phyloP scores from a whole-genome alignment of 1,140 invertebrate genomes.

The Drosophila auraria region DNA sequence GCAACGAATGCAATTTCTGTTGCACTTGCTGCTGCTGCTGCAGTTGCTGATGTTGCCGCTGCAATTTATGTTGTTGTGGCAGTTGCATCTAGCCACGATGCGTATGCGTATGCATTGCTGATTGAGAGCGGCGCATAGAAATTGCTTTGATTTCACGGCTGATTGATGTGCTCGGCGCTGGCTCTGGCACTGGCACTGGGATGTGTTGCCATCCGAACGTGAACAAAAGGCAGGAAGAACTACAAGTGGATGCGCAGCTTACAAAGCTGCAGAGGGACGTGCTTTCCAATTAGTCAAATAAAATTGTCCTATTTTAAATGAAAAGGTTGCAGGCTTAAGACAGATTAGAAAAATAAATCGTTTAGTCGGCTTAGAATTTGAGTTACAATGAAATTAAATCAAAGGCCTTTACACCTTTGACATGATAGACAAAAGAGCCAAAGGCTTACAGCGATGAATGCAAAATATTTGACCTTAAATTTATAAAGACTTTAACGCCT shows the following conservation, averaged over 20 bases:
- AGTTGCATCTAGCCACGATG: conserved; percentile 32
- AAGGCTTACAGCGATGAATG: no score
- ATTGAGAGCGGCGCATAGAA: conserved; percentile 45
- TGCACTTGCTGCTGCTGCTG: conserved; percentile 3
- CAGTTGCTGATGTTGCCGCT: background rate
- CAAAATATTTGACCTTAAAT: background rate
- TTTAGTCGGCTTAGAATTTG: background rate
- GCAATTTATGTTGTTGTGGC: conserved; percentile 16
- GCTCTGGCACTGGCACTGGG: background rate
- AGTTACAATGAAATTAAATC: background rate
- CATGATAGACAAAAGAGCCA: background rate
- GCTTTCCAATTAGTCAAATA: conserved; percentile 18
- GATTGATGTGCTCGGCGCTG: conserved; percentile 36
- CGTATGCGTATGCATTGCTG: conserved; percentile 31
- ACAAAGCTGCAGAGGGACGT: background rate
- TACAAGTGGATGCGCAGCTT: background rate
- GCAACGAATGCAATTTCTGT: conserved; percentile 13
- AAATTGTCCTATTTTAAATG: conserved; percentile 5
- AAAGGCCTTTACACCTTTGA: background rate
- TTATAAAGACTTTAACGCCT: background rate
- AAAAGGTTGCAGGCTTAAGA: background rate
- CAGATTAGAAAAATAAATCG: background rate
- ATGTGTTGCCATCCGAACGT: conserved; percentile 5
- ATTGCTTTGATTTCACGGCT: conserved; percentile 51
- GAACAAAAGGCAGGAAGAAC: background rate